phyloP scores from a whole-genome alignment of 2,888 invertebrate genomes.

The Protula sp. region DNA sequence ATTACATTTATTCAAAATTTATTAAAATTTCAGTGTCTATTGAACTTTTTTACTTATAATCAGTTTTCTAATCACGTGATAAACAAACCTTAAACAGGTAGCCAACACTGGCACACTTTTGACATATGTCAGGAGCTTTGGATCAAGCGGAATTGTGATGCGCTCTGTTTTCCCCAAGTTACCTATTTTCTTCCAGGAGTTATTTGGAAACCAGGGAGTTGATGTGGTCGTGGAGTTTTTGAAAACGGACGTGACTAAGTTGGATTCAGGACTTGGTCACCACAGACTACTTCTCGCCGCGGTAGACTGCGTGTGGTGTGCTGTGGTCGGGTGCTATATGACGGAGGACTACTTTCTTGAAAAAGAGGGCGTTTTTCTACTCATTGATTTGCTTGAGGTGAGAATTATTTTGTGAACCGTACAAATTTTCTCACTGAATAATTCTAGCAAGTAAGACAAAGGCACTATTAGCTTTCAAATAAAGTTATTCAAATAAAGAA shows the following conservation, averaged over 20 bases:
- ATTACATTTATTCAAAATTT: too few species aligned
- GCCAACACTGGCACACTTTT: too few species aligned
- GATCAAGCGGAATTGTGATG: too few species aligned
- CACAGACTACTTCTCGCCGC: slow-evolving; percentile 48
- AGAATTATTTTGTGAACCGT: not conserved
- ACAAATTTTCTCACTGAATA: not conserved
- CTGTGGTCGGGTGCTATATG: slow-evolving; percentile 48
- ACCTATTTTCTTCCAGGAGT: slow-evolving; percentile 43
- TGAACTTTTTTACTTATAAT: too few species aligned
- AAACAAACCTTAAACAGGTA: too few species aligned
- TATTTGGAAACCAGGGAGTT: slow-evolving; percentile 50
- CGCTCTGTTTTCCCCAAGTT: too few species aligned
- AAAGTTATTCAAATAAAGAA: too few species aligned
- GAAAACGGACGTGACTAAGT: slow-evolving; percentile 36
- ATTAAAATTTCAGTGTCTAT: not conserved
- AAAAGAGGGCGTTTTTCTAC: slow-evolving; percentile 50
- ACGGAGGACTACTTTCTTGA: slow-evolving; percentile 53
- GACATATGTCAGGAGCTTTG: too few species aligned
- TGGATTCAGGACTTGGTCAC: slow-evolving; percentile 51
- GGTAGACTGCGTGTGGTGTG: slow-evolving; percentile 52
- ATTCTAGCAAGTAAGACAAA: not conserved
- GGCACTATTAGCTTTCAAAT: too few species aligned
- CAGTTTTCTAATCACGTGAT: too few species aligned
- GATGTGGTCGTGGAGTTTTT: slow-evolving; percentile 47
- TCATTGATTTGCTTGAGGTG: slow-evolving; percentile 52